Evolutionary conservation across 2,888 invertebrate genomes (phyloP).

Genomic region (Notodonta ziczac): DNA sequence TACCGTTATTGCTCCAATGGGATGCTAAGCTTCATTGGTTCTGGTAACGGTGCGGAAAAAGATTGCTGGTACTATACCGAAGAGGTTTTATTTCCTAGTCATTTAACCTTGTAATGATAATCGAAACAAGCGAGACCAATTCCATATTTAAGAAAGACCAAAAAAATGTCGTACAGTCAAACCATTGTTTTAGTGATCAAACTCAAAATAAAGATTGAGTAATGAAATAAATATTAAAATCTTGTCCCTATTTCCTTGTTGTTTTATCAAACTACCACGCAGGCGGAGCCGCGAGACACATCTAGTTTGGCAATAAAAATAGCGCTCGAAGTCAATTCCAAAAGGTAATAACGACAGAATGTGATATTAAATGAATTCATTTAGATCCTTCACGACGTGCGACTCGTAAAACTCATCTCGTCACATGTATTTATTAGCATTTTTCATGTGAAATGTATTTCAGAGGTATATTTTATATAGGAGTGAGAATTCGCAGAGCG

Average conservation of each 20-base stretch:
- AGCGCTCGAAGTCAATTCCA: background rate
- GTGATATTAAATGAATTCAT: constrained; percentile 12
- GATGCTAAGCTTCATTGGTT: constrained; percentile 26
- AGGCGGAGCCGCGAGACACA: no score
- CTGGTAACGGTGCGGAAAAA: constrained; percentile 15
- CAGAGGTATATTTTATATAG: background rate
- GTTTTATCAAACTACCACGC: no score
- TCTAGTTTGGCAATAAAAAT: constrained; percentile 3
- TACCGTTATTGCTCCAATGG: constrained; percentile 19
- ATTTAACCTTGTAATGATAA: background rate
- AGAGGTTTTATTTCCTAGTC: background rate
- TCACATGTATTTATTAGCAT: constrained; percentile 7
- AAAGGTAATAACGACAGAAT: constrained; percentile 7
- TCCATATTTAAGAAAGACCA: no score
- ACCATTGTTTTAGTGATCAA: no score
- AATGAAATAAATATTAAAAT: no score
- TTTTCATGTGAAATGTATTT: constrained; percentile 4
- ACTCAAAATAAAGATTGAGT: no score
- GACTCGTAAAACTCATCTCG: constrained; percentile 9
- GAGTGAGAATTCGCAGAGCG: background rate
- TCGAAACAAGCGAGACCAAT: no score
- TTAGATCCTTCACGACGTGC: constrained; percentile 7
- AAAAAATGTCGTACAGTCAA: no score
- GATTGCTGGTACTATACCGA: constrained; percentile 8
- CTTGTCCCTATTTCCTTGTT: no score